Percentiles rank a stretch among this genome's conserved stretches.
phyloP scores from a whole-genome alignment of 2,113 vertebrate genomes.

The Pollimyrus isidori region DNA sequence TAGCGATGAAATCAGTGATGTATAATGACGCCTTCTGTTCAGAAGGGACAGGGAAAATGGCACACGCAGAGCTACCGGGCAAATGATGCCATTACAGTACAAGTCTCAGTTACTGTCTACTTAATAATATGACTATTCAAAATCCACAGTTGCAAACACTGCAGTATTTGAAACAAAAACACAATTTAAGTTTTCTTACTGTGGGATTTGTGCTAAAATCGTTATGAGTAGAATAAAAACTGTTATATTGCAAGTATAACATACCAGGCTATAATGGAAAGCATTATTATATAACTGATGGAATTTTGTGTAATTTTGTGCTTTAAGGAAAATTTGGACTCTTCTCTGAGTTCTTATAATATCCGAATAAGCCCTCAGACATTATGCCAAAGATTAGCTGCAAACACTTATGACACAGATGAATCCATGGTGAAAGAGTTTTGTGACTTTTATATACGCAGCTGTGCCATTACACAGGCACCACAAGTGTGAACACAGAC shows the following conservation, averaged over 20 bases:
- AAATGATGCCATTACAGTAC: neutral
- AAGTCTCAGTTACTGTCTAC: neutral
- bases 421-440: neutral
- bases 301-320: neutral
- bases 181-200: neutral
- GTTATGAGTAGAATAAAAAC: neutral
- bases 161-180: neutral
- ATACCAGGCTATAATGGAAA: neutral
- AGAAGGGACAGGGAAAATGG: neutral
- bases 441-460: neutral
- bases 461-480: neutral
- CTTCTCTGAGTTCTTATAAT: neutral
- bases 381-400: neutral
- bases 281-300: neutral
- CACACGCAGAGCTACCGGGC: neutral
- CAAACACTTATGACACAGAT: neutral
- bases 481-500: neutral
- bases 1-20: neutral
- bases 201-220: neutral
- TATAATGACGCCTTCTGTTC: conserved; percentile 1
- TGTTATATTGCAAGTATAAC: neutral
- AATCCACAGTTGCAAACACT: neutral
- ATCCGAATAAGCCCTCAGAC: neutral
- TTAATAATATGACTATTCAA: neutral
- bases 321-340: neutral